Evolutionary conservation across 2,888 invertebrate species (phyloP), one percentile per base, ranked within the genome.

Genomic region (Platynereis dumerilii): DNA sequence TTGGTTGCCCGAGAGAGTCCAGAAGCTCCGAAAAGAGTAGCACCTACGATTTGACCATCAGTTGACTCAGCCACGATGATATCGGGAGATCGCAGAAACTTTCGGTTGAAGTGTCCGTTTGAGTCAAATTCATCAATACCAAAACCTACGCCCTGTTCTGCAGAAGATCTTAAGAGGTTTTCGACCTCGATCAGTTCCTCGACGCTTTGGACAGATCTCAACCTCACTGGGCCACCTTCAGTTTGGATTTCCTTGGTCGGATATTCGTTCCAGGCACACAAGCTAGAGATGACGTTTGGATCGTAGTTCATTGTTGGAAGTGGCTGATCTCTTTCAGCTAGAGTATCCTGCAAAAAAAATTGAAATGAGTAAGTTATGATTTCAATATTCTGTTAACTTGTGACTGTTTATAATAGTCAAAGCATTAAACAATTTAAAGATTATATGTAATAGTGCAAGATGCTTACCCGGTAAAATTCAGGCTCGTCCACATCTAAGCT

Each of bases 51-150:
- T 24, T 27, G 15, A 29, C 52, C 55, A 39, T 54, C 53, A 15
- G 54, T 27, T 10, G 53, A 53, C 54, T 61, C 52, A 27, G 27
- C 54, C 24, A 54, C 54, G 24, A 61, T 26, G 29, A 61, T 39
- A 22, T 61, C 39, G 10, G 52, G 39, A 17, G 53, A 53, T 22
- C 7, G 15, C 24, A 61, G 15, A 26, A 54, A 22, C 39, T 28
- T 39, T 1, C 61, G 34, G 61, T 61, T 61, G 61, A 42, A 55
- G 27, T 55, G 55, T 3, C 61, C 61, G 12, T 39, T 10, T n/a
- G 17, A 12, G 34, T 22, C 54, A 34, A 61, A 61, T 29, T 61
- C 61, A 29, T 61, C 61, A 22, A 61, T 34, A 24, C 39, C 54
- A 20, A 61, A 61, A n/a, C 61, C 61, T 17, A 53, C 61, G 2